phyloP scores from a whole-genome alignment of 1,140 invertebrate genomes.

The Dendroctonus valens region DNA sequence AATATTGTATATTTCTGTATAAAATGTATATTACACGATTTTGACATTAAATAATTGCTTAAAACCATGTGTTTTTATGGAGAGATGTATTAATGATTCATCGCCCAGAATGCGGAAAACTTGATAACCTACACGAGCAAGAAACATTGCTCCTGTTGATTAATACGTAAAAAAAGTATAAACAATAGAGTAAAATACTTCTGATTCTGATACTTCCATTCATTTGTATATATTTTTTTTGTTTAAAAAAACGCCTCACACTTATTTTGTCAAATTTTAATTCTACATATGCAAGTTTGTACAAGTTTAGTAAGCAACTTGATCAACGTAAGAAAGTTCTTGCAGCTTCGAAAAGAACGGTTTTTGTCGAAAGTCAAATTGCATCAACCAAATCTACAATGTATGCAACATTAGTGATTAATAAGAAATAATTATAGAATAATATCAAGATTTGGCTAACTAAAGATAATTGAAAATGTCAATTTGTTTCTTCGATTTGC shows the following conservation, averaged over 20 bases:
- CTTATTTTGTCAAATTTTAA: neutral
- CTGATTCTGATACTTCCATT: neutral
- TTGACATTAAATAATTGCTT: too few species aligned
- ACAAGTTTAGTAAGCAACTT: neutral
- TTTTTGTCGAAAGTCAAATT: neutral
- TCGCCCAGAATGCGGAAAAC: neutral
- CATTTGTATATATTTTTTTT: neutral
- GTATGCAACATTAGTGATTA: neutral
- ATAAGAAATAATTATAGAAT: neutral
- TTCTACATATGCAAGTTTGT: neutral
- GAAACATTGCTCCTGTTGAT: too few species aligned
- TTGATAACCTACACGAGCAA: too few species aligned
- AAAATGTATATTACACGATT: too few species aligned
- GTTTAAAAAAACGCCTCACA: neutral
- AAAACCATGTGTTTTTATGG: neutral
- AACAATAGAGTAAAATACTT: constrained; percentile 1
- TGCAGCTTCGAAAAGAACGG: neutral
- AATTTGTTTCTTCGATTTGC: neutral
- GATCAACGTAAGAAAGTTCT: neutral
- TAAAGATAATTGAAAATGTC: neutral
- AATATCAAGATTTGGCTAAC: neutral
- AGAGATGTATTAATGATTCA: neutral
- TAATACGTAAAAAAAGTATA: neutral
- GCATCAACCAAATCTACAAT: neutral
- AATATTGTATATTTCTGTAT: too few species aligned